Evolutionary conservation across 2,113 vertebrate genomes (phyloP).

Genomic region (Rhagologus leucostigma): DNA sequence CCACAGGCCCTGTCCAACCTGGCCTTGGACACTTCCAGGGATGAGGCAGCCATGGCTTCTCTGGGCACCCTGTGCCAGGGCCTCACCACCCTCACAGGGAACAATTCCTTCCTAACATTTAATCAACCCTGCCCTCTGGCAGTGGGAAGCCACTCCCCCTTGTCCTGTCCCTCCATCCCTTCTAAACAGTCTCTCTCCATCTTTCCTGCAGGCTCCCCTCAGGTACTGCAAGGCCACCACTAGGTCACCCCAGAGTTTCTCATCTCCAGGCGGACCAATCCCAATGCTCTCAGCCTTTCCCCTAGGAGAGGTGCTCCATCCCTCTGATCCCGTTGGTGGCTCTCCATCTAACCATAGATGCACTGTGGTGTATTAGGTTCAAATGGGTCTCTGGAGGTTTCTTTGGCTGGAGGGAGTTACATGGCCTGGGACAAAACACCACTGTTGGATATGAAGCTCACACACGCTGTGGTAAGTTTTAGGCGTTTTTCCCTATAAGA

Average conservation of each 20-base stretch:
- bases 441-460: not conserved
- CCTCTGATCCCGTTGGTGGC: accelerated
- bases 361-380: not conserved
- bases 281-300: not conserved
- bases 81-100: not conserved
- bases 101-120: not conserved
- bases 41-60: not conserved
- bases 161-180: not conserved
- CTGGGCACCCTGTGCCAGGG: not conserved
- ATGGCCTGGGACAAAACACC: not conserved
- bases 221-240: not conserved
- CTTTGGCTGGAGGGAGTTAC: not conserved
- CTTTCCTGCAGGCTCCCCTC: not conserved
- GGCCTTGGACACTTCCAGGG: not conserved
- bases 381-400: not conserved
- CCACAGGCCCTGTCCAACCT: not conserved
- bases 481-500: not conserved
- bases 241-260: not conserved
- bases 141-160: not conserved
- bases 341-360: not conserved
- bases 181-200: not conserved
- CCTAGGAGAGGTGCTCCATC: not conserved
- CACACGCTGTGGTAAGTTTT: accelerated
- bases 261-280: not conserved
- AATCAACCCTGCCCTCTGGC: not conserved